Percentiles rank a stretch among this genome's conserved stretches.
Evolutionary conservation across 2,113 vertebrate species (phyloP).

Genomic region (Genyomyrus donnyi): DNA sequence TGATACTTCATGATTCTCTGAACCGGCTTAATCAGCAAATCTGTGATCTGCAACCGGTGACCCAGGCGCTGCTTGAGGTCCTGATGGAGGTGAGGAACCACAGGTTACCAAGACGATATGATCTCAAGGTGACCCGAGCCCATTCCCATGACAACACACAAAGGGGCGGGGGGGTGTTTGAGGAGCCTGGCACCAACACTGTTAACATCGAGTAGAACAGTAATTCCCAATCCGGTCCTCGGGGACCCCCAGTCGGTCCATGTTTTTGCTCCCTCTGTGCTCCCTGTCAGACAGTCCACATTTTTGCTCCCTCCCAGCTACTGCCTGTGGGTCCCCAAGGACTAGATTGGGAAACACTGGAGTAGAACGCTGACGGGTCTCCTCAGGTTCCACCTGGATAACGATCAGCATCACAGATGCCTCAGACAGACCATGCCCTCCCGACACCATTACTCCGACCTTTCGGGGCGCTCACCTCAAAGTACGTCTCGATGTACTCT

Average conservation of each 20-base stretch:
- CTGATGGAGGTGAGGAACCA: conserved; percentile 49
- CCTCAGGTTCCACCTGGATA: background rate
- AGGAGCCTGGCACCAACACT: background rate
- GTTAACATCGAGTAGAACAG: background rate
- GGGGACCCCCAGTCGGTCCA: background rate
- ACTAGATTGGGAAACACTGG: background rate
- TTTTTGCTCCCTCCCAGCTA: background rate
- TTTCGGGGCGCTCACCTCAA: conserved; percentile 70
- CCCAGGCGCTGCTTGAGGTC: conserved; percentile 88
- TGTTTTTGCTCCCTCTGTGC: background rate
- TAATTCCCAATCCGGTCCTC: background rate
- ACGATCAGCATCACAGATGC: background rate
- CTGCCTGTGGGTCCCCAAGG: background rate
- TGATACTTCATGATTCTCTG: conserved; percentile 98
- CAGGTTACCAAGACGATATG: background rate
- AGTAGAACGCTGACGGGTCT: background rate
- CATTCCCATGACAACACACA: background rate
- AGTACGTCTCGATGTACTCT: conserved; percentile 95
- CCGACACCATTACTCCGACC: background rate
- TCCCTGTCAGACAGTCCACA: background rate
- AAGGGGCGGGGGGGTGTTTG: background rate
- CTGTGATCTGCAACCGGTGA: conserved; percentile 85
- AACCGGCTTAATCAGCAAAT: conserved; percentile 91
- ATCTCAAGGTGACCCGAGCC: background rate
- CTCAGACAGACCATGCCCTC: background rate